A percentile compares a stretch with the other conserved stretches of the same genome.
Evolutionary conservation across 2,888 invertebrate species (phyloP).

Genomic region (Drosophila setosimentum): DNA sequence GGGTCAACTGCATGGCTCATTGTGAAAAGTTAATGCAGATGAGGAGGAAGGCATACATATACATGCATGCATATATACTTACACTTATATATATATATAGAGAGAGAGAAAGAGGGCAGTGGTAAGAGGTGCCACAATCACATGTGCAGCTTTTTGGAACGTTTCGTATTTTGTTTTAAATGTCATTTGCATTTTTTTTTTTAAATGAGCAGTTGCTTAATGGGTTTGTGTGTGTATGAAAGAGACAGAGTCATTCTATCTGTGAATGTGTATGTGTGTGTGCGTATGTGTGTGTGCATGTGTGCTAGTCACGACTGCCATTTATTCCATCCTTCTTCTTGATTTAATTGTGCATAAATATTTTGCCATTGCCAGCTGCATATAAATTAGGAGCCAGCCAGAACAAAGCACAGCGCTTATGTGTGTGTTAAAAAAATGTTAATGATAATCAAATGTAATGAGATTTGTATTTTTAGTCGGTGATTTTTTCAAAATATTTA

Average conservation of each 20-base stretch:
- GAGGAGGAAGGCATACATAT: slow-evolving; percentile 2
- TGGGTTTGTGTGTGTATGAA: slow-evolving; percentile 16
- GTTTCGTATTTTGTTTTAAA: slow-evolving; percentile 61
- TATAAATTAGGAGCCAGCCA: slow-evolving; percentile 65
- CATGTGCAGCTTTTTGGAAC: slow-evolving; percentile 49
- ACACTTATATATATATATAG: no score
- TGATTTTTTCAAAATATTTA: slow-evolving; percentile 16
- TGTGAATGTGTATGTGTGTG: neutral
- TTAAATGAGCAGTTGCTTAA: slow-evolving; percentile 63
- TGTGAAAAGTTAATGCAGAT: slow-evolving; percentile 44
- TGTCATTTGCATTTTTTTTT: slow-evolving; percentile 70
- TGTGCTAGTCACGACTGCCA: slow-evolving; percentile 32
- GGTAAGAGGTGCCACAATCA: slow-evolving; percentile 21
- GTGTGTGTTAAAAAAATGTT: slow-evolving; percentile 28
- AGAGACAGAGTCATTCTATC: neutral
- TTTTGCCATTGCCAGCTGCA: slow-evolving; percentile 72
- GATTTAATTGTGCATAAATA: slow-evolving; percentile 82
- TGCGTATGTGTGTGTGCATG: slow-evolving; percentile 4
- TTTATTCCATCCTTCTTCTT: slow-evolving; percentile 76
- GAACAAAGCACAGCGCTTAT: slow-evolving; percentile 26
- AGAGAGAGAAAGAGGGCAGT: neutral
- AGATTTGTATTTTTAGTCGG: slow-evolving; percentile 37
- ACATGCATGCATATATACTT: no score
- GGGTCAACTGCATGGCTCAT: slow-evolving; percentile 66
- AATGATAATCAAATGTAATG: slow-evolving; percentile 46